Base-by-base conservation (phyloP, 2,888 invertebrate genomes). In the Nemoura dubitans region DNA sequence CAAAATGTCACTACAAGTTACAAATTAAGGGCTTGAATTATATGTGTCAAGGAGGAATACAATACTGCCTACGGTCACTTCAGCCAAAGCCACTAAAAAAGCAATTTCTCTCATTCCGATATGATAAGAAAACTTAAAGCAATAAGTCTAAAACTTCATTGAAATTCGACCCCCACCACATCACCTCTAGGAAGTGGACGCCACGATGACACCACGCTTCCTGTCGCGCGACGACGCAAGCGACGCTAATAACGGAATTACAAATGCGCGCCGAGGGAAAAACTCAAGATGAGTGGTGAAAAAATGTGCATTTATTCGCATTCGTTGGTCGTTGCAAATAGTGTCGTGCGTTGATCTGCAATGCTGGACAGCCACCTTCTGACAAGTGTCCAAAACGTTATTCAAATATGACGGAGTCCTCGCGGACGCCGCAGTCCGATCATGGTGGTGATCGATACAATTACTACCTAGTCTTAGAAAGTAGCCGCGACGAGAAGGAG, bases 381-480 rank as follows among this genome's bases (percentile, higher is more conserved):
- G 30, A 28, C 81, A 21, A 30, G 76, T 84, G 28, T 84, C 84
- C 84, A 59, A 84, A 84, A 84, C 76, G 21, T 76, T 28, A 84
- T 84, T 84, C 84, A 76, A 84, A 84, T 83, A 30, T 81, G 81
- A 81, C 28, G 59, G 3, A 59, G 59, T 59, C 59, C 21, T 59
- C 14, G 59, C 21, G n/a, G 78, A 5, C 78, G 28, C 25, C n/a
- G 78, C 26, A 2, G 28, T 14, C n/a, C 81, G 30, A 30, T 30
- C 30, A 28, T 81, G 30, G 28, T 21, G 28, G 5, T 81, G 81
- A 81, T 81, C 81, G 28, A 30, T 78, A 27, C 78, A 78, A 78
- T 78, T 78, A 27, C 78, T 59, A 59, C 59, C 59, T 59, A 59
- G 59, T 78, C 78, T 78, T 81, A 81, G 81, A 81, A 81, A 81